These are phyloP conservation scores for Zophobas morio DNA, from an alignment of 1,140 invertebrate species.

Conservation along the genomic window DNA sequence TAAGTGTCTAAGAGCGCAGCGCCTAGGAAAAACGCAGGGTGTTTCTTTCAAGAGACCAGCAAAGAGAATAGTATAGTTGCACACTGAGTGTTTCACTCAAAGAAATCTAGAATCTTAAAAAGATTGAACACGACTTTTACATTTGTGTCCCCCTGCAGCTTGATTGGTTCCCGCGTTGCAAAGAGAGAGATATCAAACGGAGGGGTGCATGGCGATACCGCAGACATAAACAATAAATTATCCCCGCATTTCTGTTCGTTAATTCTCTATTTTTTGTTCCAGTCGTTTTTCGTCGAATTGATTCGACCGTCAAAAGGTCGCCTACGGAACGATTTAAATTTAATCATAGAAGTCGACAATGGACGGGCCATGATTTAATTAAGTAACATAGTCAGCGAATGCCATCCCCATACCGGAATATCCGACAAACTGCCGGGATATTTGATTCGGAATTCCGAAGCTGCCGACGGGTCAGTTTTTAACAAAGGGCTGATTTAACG, in stretches of 20 bases:
- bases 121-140: slow-evolving; percentile 66
- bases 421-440: slow-evolving; percentile 39
- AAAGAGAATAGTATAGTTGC: slow-evolving; percentile 51
- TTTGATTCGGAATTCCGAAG: slow-evolving; percentile 47
- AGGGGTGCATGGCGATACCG: slow-evolving; percentile 58
- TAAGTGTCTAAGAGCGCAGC: neutral
- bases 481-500: slow-evolving; percentile 34
- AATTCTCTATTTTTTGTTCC: slow-evolving; percentile 46
- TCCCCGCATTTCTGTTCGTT: slow-evolving; percentile 58
- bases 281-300: slow-evolving; percentile 4
- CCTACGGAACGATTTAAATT: slow-evolving; percentile 33
- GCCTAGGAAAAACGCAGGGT: slow-evolving; percentile 7
- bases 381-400: slow-evolving; percentile 47
- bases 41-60: slow-evolving; percentile 36
- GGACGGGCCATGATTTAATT: slow-evolving; percentile 54
- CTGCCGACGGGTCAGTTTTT: slow-evolving; percentile 38
- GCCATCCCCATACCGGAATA: slow-evolving; percentile 25
- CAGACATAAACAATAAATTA: slow-evolving; percentile 55
- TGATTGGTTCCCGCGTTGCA: slow-evolving; percentile 54
- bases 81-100: slow-evolving; percentile 52
- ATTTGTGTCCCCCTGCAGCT: slow-evolving; percentile 62
- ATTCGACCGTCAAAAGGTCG: neutral
- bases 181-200: slow-evolving; percentile 54
- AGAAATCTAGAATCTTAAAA: slow-evolving; percentile 62
- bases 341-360: slow-evolving; percentile 46